Conservation (phyloP, 2,113 vertebrate genomes). For the Grus americana region DNA sequence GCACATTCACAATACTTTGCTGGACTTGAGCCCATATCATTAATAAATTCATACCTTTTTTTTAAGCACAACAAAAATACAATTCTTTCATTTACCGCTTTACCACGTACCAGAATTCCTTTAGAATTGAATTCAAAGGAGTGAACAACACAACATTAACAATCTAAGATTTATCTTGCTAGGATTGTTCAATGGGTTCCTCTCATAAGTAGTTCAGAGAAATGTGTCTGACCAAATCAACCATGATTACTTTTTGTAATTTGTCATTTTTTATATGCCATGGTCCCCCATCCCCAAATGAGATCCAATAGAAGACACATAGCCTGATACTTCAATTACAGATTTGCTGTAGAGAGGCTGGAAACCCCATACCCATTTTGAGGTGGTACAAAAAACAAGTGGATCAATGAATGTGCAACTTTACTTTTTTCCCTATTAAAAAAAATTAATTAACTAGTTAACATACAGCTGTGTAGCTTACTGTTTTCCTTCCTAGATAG, state of each 20-base stretch:
- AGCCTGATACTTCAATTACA: conserved; percentile 53
- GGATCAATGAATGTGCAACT: conserved; percentile 25
- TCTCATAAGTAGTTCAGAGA: conserved; percentile 25
- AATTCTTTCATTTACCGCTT: conserved; percentile 71
- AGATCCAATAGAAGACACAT: conserved; percentile 66
- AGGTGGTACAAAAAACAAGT: conserved; percentile 33
- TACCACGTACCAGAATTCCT: conserved; percentile 68
- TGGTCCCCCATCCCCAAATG: conserved; percentile 27
- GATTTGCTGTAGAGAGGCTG: conserved; percentile 38
- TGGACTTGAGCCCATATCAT: conserved; percentile 68
- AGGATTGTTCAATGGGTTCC: conserved; percentile 57
- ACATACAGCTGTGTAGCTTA: conserved; percentile 50
- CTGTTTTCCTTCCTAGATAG: neutral
- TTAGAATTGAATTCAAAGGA: conserved; percentile 69
- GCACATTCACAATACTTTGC: conserved; percentile 68
- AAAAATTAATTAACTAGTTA: conserved; percentile 47
- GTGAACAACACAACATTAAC: conserved; percentile 63
- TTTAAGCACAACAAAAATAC: conserved; percentile 66
- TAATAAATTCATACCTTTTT: conserved; percentile 67
- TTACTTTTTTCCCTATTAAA: neutral
- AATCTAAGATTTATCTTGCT: conserved; percentile 17
- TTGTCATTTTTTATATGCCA: conserved; percentile 37
- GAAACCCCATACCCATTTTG: conserved; percentile 11
- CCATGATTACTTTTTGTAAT: conserved; percentile 17
- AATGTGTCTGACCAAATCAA: conserved; percentile 60